A percentile compares a stretch with the other conserved stretches of the same genome.
Evolutionary conservation across 92 coral and sea anemone genomes (phyloP).

Genomic region (Desmophyllum pertusum): DNA sequence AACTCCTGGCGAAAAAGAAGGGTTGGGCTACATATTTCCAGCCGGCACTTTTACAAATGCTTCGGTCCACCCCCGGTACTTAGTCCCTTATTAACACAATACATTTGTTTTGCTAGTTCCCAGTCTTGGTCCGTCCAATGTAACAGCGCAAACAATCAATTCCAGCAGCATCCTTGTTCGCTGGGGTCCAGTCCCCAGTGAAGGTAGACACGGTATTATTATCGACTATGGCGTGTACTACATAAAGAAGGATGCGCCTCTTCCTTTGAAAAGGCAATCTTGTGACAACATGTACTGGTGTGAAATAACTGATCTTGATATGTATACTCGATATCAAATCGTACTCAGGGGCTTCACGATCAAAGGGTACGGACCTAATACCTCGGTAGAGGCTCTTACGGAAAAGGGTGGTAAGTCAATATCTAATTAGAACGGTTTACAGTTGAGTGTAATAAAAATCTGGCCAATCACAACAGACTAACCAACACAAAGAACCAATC

Average conservation of each 20-base stretch:
- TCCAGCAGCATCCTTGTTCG: slow-evolving; percentile 38
- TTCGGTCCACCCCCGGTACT: too few species aligned
- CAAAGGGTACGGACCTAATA: slow-evolving; percentile 15
- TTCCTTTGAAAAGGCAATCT: neutral
- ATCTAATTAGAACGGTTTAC: neutral
- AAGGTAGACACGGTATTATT: slow-evolving; percentile 46
- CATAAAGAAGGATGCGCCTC: neutral
- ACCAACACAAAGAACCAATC: too few species aligned
- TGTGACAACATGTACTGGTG: slow-evolving; percentile 5
- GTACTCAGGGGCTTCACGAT: neutral
- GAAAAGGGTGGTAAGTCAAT: slow-evolving; percentile 49
- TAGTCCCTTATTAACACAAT: neutral
- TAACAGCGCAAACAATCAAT: slow-evolving; percentile 43
- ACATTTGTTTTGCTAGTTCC: slow-evolving; percentile 26
- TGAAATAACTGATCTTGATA: slow-evolving; percentile 15
- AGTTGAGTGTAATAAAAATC: too few species aligned
- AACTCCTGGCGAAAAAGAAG: too few species aligned
- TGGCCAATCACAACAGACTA: too few species aligned
- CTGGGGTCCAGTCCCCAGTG: slow-evolving; percentile 56
- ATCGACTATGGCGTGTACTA: slow-evolving; percentile 38
- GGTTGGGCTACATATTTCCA: too few species aligned
- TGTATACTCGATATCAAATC: neutral
- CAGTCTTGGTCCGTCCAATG: slow-evolving; percentile 32
- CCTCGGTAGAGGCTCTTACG: neutral
- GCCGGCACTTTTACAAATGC: too few species aligned